phyloP scores from a whole-genome alignment of 1,140 invertebrate species.

The Pseudomyrmex dendroicus region DNA sequence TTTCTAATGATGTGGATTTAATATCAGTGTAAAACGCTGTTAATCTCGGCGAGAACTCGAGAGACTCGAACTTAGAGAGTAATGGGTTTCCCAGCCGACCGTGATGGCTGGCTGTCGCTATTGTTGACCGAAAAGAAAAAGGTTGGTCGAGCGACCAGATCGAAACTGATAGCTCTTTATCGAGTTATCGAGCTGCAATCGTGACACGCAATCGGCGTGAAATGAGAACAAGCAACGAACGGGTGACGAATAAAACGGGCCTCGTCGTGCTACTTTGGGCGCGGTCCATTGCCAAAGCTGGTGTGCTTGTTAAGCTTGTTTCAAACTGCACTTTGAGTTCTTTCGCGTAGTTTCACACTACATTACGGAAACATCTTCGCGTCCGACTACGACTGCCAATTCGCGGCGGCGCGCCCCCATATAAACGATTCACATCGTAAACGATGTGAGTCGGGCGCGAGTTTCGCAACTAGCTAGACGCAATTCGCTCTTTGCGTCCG shows the following conservation, averaged over 20 bases:
- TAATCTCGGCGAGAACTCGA: constrained; percentile 24
- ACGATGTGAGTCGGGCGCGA: not conserved
- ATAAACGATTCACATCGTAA: constrained; percentile 36
- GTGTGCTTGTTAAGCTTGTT: constrained; percentile 59
- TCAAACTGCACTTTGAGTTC: constrained; percentile 49
- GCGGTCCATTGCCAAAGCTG: constrained; percentile 40
- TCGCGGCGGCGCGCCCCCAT: constrained; percentile 10
- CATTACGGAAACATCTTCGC: constrained; percentile 26
- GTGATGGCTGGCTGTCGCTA: constrained; percentile 20
- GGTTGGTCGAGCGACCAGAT: not conserved
- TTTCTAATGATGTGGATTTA: constrained; percentile 17
- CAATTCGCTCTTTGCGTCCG: constrained; percentile 3
- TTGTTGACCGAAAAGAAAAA: constrained; percentile 46
- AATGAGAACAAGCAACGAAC: constrained; percentile 40
- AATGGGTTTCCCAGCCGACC: constrained; percentile 8
- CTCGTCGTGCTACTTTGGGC: constrained; percentile 24
- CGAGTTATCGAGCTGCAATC: not conserved
- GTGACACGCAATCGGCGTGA: constrained; percentile 45
- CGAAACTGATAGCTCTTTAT: constrained; percentile 33
- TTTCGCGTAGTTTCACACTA: constrained; percentile 58
- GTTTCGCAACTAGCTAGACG: constrained; percentile 23
- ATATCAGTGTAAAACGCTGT: constrained; percentile 19
- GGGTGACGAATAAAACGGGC: constrained; percentile 44
- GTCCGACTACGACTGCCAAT: constrained; percentile 46
- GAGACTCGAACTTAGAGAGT: constrained; percentile 21